Evolutionary conservation across 2,113 vertebrate species (phyloP).

Genomic region (Oceanodroma tethys): DNA sequence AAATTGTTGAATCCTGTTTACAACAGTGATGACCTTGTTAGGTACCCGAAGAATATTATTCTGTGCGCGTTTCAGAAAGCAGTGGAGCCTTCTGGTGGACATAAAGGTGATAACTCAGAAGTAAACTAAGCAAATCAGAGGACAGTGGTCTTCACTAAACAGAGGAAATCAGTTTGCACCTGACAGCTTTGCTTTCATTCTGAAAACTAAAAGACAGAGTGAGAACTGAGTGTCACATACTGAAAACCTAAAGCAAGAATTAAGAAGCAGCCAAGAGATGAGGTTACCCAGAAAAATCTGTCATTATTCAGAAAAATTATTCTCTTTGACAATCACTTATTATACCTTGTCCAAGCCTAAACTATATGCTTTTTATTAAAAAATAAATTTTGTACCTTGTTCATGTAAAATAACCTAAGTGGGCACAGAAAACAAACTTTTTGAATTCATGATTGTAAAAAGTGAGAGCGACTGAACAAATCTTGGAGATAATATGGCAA

Average conservation of each 20-base stretch:
- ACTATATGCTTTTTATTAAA: background rate
- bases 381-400: background rate
- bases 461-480: background rate
- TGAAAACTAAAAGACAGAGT: constrained; percentile 25
- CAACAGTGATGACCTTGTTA: background rate
- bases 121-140: constrained; percentile 4
- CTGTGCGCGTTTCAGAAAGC: background rate
- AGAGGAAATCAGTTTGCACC: constrained; percentile 61
- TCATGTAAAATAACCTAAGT: background rate
- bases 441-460: background rate
- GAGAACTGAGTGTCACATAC: constrained; percentile 29
- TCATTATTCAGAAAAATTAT: background rate
- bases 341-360: background rate
- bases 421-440: background rate
- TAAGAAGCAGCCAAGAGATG: constrained; percentile 7
- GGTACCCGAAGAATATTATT: background rate
- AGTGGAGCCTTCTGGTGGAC: constrained; percentile 17
- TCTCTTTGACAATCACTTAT: background rate
- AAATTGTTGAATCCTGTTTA: background rate
- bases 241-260: background rate
- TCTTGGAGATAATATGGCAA: background rate
- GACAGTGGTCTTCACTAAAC: constrained; percentile 30
- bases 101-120: constrained; percentile 14
- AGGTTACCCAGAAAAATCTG: background rate
- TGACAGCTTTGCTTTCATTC: constrained; percentile 53